Conservation (phyloP, 2,888 invertebrate species). For the Apamea sordens region DNA sequence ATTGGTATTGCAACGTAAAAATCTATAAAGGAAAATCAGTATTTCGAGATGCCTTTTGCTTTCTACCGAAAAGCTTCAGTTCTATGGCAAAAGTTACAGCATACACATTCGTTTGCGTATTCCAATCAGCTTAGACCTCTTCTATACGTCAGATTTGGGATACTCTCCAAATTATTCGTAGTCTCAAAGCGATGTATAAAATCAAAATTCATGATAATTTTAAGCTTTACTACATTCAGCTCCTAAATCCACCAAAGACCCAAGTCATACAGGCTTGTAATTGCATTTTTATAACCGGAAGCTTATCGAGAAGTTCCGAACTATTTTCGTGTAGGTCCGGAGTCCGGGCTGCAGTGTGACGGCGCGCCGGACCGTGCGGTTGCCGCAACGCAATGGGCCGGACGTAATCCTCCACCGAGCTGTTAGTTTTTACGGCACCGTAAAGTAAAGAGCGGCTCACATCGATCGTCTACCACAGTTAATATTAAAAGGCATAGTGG, state of each 20-base stretch:
- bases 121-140: not conserved
- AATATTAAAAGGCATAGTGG: constrained; percentile 78
- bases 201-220: not conserved
- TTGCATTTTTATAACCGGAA: constrained; percentile 26
- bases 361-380: constrained; percentile 70
- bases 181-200: not conserved
- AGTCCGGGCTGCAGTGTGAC: constrained; percentile 64
- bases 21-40: not conserved
- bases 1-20: constrained; percentile 11
- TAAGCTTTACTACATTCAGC: not conserved
- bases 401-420: constrained; percentile 79
- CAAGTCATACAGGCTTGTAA: constrained; percentile 1
- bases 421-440: constrained; percentile 85
- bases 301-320: constrained; percentile 55
- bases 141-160: not conserved
- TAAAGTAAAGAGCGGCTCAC: constrained; percentile 80
- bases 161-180: not conserved
- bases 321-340: constrained; percentile 65
- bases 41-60: constrained; percentile 5
- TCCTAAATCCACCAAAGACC: not conserved
- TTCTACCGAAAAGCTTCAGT: constrained; percentile 8
- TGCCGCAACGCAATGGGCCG: constrained; percentile 80
- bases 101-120: not conserved
- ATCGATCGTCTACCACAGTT: constrained; percentile 78
- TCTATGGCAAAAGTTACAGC: not conserved